Evolutionary conservation across 1,140 invertebrate genomes (phyloP).

Genomic region (Pachyrhynchus sulphureomaculatus): DNA sequence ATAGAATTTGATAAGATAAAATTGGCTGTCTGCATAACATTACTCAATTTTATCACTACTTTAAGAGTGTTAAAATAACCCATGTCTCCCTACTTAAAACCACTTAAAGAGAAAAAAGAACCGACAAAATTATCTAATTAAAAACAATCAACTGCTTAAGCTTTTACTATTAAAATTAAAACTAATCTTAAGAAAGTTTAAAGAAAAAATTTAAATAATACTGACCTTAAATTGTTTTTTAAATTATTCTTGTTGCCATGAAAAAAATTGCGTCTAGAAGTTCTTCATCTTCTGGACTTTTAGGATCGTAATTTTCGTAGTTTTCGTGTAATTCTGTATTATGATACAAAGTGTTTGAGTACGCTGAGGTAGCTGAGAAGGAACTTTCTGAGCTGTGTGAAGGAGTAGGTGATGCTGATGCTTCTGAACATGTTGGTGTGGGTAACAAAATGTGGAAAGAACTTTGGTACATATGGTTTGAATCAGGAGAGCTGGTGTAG

Average conservation of each 20-base stretch:
- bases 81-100: no score
- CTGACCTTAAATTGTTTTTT: slow-evolving; percentile 33
- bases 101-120: background rate
- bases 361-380: slow-evolving; percentile 58
- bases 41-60: no score
- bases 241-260: slow-evolving; percentile 70
- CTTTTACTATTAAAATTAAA: no score
- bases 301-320: slow-evolving; percentile 76
- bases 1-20: no score
- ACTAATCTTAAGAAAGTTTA: background rate
- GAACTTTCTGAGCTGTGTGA: slow-evolving; percentile 77
- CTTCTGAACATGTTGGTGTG: slow-evolving; percentile 68
- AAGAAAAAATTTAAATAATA: slow-evolving; percentile 15
- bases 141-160: background rate
- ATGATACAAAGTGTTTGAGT: slow-evolving; percentile 54
- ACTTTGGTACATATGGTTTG: slow-evolving; percentile 40
- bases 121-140: background rate
- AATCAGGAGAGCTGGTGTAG: slow-evolving; percentile 48
- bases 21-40: no score
- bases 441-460: slow-evolving; percentile 47
- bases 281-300: slow-evolving; percentile 88
- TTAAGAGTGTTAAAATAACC: no score
- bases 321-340: slow-evolving; percentile 65
- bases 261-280: slow-evolving; percentile 84
- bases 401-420: slow-evolving; percentile 75